Evolutionary conservation across 2,888 invertebrate genomes (phyloP), one percentile per base, ranked within the genome.

Genomic region (Metopia argyrocephala): DNA sequence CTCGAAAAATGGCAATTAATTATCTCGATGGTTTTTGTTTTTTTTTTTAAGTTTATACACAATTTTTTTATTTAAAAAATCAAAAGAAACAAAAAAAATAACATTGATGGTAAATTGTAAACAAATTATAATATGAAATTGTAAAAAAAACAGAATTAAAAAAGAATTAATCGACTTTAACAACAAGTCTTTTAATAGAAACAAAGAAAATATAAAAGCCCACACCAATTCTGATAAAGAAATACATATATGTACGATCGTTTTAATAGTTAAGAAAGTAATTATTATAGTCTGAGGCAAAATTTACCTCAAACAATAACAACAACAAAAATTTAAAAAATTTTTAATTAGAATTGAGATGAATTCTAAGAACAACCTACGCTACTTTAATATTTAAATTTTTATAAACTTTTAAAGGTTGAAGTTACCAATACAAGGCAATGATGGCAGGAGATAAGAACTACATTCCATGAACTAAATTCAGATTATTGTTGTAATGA

Each of bases 331-430:
- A 68, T 23, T 54, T 65, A 56, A 18, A 38, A 64, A 12, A 50
- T 45, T 66, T 54, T 21, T 18, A 65, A 57, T 65, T 59, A 50
- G 20, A 74, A 59, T 59, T 65, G 38, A 68, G 57, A 62, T 68
- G 31, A 57, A 64, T 80, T 76, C 71, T 52, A 73, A 50, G 70
- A 80, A 80, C 68, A 64, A 64, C 80, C 80, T 73, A 76, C 80
- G 57, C 68, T n/a, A n/a, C n/a, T 45, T 38, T 62, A 38, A 12
- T 38, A 38, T 38, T 38, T 38, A 3, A 4, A 38, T 38, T 38
- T 38, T 38, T 0, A 38, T 38, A 12, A 38, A 9, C n/a, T n/a
- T 38, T 12, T 12, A 38, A 38, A 38, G 12, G 38, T 38, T 38
- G 38, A 38, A n/a, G n/a, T n/a, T n/a, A n/a, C n/a, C n/a, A n/a